Conservation (phyloP, 2,888 invertebrate genomes). For the Platycnemis pennipes region DNA sequence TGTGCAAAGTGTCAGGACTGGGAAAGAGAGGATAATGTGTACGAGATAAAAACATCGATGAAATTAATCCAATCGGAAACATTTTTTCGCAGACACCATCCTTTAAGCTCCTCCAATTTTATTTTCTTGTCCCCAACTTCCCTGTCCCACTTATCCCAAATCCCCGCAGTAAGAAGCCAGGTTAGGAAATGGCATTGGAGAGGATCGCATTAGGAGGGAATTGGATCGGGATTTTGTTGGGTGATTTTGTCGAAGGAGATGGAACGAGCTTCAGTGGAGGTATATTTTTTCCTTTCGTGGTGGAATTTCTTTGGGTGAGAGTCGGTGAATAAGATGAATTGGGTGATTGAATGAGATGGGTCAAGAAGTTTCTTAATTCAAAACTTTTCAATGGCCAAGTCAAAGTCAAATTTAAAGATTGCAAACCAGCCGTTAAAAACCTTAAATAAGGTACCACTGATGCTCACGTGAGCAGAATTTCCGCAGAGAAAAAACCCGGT, state of each 20-base stretch:
- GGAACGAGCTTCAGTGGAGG: neutral
- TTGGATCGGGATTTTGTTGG: neutral
- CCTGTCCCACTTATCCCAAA: neutral
- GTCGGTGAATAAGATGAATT: neutral
- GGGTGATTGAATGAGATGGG: neutral
- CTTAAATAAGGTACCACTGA: too few species aligned
- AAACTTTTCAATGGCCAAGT: too few species aligned
- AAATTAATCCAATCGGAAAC: neutral
- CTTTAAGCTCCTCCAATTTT: neutral
- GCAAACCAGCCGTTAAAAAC: too few species aligned
- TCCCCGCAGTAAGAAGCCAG: neutral
- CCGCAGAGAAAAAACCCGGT: too few species aligned
- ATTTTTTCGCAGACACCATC: neutral
- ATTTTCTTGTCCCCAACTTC: neutral
- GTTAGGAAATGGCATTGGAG: neutral
- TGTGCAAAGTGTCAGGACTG: too few species aligned
- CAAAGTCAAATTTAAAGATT: too few species aligned
- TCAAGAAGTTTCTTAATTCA: too few species aligned
- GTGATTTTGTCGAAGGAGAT: neutral
- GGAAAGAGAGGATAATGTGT: too few species aligned
- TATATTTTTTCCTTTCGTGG: neutral
- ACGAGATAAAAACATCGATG: neutral
- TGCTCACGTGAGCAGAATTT: too few species aligned
- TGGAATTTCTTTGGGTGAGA: neutral
- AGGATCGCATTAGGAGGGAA: slow-evolving; percentile 15